Evolutionary conservation across 2,888 invertebrate genomes (phyloP).

Genomic region (Lasioglossum villosulum): DNA sequence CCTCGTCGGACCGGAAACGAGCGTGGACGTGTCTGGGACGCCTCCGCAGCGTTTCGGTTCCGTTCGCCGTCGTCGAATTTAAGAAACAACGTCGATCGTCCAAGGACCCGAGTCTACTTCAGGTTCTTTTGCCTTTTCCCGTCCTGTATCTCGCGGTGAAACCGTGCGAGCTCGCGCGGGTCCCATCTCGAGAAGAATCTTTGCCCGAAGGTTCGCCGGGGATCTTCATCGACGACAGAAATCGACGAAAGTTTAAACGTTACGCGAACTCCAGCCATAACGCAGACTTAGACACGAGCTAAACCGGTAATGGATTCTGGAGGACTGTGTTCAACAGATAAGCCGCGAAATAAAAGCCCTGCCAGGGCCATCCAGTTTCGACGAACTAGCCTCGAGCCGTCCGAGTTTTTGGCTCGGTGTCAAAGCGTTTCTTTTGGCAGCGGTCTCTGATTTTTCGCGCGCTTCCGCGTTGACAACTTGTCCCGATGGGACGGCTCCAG

Average conservation of each 20-base stretch:
- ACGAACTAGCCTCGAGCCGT: neutral
- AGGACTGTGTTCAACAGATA: conserved; percentile 25
- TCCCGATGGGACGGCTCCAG: neutral
- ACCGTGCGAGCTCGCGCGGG: neutral
- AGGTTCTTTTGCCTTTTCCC: neutral
- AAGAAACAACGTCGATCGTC: neutral
- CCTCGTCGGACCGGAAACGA: conserved; percentile 64
- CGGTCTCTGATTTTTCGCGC: neutral
- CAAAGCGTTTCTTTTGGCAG: conserved; percentile 40
- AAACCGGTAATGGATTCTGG: conserved; percentile 16
- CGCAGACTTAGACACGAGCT: neutral
- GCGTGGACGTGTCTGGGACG: conserved; percentile 38
- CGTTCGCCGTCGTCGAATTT: conserved; percentile 15
- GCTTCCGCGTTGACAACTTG: neutral
- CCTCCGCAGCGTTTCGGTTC: conserved; percentile 30
- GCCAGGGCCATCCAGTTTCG: conserved; percentile 17
- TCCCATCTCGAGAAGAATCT: neutral
- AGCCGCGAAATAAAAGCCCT: conserved; percentile 30
- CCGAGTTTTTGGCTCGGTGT: conserved; percentile 37
- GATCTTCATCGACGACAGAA: neutral
- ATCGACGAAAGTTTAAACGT: neutral
- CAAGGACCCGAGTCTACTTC: neutral
- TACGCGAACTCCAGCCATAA: neutral
- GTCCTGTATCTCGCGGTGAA: neutral
- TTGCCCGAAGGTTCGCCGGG: neutral